Base-by-base conservation (phyloP, 1,140 invertebrate genomes). In the Neoseiulus cucumeris region DNA sequence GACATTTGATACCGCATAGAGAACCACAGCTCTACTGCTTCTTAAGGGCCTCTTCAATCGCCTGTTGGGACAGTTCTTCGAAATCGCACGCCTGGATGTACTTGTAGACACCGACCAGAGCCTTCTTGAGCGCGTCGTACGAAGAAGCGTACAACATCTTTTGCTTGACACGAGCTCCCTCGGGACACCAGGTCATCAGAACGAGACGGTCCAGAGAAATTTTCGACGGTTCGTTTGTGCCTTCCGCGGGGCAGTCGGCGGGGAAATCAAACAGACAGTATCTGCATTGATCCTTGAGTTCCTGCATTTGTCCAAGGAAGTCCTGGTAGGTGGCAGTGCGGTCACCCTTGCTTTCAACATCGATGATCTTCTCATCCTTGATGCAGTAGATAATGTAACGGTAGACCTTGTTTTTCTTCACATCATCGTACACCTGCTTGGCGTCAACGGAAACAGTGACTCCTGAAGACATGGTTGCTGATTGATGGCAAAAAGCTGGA, bases 61-160 rank as follows among this genome's bases (percentile, higher is more conserved):
- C 68, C 66, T 71, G 67, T 64, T 71, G 55, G 33, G 68, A 67
- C 5, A 66, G 70, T 64, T 71, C 70, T 33, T 71, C 70, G 41
- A 65, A 71, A 64, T 71, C 70, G 65, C 69, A 71, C 33, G 70
- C 82, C 76, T 97, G 92, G 76, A 96, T 89, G 80, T 92, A 93
- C 80, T 93, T 93, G 79, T 91, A 89, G 72, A 96, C 87, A 72
- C 92, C 92, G 68, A 91, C 87, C 72, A 96, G 80, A 68, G 91
- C 89, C 76, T 92, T 91, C 80, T 93, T 94, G 71, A 96, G 80
- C 71, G 91, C 91, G 78, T 93, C 90, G 74, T 94, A 95, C 72
- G 89, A 93, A 81, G 88, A 87, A 64, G 92, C 93, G 80, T 96
- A 96, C 82, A 96, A 85, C 91, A 96, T 96, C 85, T 96, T 96